Base-by-base conservation (phyloP, 2,113 vertebrate genomes). In the Corythornis vintsioides region DNA sequence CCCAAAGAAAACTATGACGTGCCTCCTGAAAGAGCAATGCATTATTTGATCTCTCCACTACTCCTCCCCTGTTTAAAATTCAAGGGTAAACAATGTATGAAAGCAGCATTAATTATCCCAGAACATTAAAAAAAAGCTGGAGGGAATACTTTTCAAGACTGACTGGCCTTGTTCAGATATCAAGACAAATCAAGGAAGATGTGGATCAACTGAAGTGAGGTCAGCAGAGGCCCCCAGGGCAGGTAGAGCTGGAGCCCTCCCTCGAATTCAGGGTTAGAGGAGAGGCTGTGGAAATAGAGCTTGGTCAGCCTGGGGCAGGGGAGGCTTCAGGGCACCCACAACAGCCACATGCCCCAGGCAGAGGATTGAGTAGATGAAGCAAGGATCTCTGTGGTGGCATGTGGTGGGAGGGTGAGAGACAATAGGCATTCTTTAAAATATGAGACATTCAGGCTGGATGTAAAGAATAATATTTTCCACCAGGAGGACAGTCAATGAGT, bases 91-190 rank as follows among this genome's bases (percentile, higher is more conserved):
- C 35, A 72, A 33, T 9, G 9, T 22, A 43, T 40, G 56, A 77
- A 76, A 90, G 66, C 3, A 90, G 31, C 76, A 95, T 65, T 81
- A 78, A 72, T 86, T 21, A 86, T 24, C 82, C 57, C 73, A 84
- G 80, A 57, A 65, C 69, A 53, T 29, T 45, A 82, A 93, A 93
- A 84, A 93, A 93, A 88, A 90, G 43, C 77, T 84, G 66, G 65
- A 91, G 57, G 86, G 48, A 86, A 61, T 42, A 69, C 35, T 76
- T 89, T 47, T 42, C 45, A 73, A 76, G 42, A 89, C 40, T 65
- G 47, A 82, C 33, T 81, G 65, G 69, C 83, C 52, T 43, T 56
- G 31, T 71, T 89, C 81, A 75, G 65, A n/a, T 67, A 84, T 8
- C 83, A 92, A 79, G 83, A 88, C 40, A 72, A 88, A 90, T 78